Base-by-base conservation (phyloP, 64 coral and sea anemone genomes). In the Astreopora myriophthalma region DNA sequence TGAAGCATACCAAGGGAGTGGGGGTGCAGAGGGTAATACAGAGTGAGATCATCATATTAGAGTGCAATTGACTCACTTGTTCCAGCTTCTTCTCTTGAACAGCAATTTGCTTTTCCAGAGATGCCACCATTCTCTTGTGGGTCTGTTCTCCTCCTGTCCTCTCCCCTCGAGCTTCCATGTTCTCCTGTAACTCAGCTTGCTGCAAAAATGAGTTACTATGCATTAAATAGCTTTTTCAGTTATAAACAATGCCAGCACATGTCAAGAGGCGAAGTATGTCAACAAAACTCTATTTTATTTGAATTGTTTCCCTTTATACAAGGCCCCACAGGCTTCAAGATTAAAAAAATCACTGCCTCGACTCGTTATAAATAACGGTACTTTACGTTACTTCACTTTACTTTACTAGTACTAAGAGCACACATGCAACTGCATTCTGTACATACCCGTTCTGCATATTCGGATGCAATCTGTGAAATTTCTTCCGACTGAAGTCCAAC, bases 141-240 rank as follows among this genome's bases (percentile, higher is more conserved):
- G 96, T 77, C 70, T 95, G 96, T 7, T 71, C 65, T 35, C 96
- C 96, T 25, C 96, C 93, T 14, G 92, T 91, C 22, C 96, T 64
- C 67, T 99, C 94, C 39, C 94, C 94, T 71, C 96, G 48, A 12
- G 86, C 95, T 32, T 95, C 96, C 7, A 92, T 87, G 11, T 94
- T 90, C 87, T 95, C 96, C 36, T 95, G 96, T 1, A 99, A 70
- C 83, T 99, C 96, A 44, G 96, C 96, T 99, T 99, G 94, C 96
- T 99, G 27, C 30, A 78, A 44, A 32, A 55, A 70, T 3, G 71
- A 8, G 44, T 1, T 3, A 13, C 61, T 34, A 28, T 77, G 0
- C 38, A n/a, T n/a, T n/a, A n/a, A n/a, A n/a, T n/a, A n/a, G n/a
- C n/a, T n/a, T n/a, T n/a, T n/a, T n/a, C n/a, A n/a, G n/a, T n/a